These are phyloP conservation scores for Tamandua tetradactyla DNA, from an alignment of 2,797 vertebrate species.

Conservation along the genomic window DNA sequence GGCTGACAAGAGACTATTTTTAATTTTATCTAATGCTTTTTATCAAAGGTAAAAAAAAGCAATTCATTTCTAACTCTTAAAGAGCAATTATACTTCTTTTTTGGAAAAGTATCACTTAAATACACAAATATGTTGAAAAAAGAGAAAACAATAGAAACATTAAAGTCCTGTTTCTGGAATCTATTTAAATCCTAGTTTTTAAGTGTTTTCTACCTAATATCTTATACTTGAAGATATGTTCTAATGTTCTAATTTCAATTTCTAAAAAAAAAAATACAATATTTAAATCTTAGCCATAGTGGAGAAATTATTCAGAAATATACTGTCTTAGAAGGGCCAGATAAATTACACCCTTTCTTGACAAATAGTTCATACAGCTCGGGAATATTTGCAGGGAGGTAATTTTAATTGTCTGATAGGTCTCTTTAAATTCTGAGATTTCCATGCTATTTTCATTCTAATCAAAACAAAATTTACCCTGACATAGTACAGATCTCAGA, in stretches of 20 bases:
- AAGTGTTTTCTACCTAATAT: constrained; percentile 14
- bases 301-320: constrained; percentile 51
- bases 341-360: background rate
- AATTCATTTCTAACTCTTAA: constrained; percentile 41
- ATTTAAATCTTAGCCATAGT: background rate
- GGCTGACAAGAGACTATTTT: constrained; percentile 23
- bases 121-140: constrained; percentile 28
- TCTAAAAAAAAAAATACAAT: background rate
- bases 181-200: constrained; percentile 8
- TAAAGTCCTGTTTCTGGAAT: constrained; percentile 1
- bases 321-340: background rate
- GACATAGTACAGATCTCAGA: constrained; percentile 63
- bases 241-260: constrained; percentile 12
- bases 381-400: background rate
- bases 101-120: constrained; percentile 14
- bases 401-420: background rate
- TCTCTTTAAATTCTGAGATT: background rate
- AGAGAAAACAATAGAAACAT: constrained; percentile 41
- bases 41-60: constrained; percentile 14
- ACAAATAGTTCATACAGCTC: background rate
- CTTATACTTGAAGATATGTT: background rate
- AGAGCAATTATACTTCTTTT: constrained; percentile 26
- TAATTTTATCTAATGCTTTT: constrained; percentile 55
- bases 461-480: constrained; percentile 77
- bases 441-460: constrained; percentile 58